Conservation (phyloP, 2,888 invertebrate genomes). For the Xestia sexstrigata region DNA sequence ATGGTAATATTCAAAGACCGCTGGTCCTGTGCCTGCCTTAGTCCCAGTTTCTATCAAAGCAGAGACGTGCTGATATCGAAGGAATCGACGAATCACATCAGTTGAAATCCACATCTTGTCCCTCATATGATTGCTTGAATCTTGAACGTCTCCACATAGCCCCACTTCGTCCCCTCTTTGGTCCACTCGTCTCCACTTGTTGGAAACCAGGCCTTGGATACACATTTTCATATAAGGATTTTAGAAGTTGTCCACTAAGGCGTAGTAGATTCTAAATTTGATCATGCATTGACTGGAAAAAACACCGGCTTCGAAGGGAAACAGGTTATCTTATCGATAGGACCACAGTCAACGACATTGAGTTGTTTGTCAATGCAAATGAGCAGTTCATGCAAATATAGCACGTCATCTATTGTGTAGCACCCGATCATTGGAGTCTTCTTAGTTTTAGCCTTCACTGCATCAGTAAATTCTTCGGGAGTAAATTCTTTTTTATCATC, state of each 20-base stretch:
- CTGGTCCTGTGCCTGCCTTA: no score
- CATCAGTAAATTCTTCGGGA: slow-evolving; percentile 55
- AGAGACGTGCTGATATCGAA: not conserved
- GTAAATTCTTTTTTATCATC: not conserved
- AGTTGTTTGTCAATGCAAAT: slow-evolving; percentile 93
- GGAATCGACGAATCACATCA: not conserved
- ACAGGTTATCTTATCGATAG: not conserved
- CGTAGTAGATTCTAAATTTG: not conserved
- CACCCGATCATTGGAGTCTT: slow-evolving; percentile 92
- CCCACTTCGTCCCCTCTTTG: no score
- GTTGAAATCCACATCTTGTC: not conserved
- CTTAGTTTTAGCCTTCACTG: slow-evolving; percentile 88
- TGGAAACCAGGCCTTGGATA: not conserved
- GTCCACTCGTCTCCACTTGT: not conserved
- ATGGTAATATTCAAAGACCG: not conserved
- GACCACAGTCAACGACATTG: slow-evolving; percentile 91
- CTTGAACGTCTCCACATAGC: no score
- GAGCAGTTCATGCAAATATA: slow-evolving; percentile 92
- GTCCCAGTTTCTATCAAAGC: not conserved
- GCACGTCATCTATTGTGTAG: slow-evolving; percentile 80
- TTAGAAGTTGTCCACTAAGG: not conserved
- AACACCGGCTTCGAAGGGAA: not conserved
- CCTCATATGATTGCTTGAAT: no score
- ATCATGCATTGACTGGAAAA: slow-evolving; percentile 13
- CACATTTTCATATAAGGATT: not conserved